These are phyloP conservation scores for Gulo gulo DNA, from an alignment of 2,113 vertebrate species.

Conservation along the genomic window DNA sequence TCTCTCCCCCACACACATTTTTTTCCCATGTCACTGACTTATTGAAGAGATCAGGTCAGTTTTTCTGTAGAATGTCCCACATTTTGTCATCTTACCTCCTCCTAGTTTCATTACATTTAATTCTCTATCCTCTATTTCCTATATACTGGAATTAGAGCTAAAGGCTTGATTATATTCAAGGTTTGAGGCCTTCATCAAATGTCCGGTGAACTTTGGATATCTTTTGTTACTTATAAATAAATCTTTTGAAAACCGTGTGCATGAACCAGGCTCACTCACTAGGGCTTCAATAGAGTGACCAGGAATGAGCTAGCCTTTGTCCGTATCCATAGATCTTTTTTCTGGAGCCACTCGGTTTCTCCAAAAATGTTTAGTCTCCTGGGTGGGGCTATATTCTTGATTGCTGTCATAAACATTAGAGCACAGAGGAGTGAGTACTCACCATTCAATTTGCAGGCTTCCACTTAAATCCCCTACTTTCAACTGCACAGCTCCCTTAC, in stretches of 20 bases:
- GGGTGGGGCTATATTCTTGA: not conserved
- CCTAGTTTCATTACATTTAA: slow-evolving; percentile 1
- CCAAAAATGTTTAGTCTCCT: not conserved
- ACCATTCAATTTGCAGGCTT: not conserved
- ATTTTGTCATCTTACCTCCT: not conserved
- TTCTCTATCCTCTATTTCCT: not conserved
- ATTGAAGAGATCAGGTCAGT: not conserved
- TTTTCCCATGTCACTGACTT: not conserved
- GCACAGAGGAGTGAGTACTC: not conserved
- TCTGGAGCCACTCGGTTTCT: not conserved
- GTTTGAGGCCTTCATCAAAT: not conserved
- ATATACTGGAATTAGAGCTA: not conserved
- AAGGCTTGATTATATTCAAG: not conserved
- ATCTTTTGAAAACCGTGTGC: not conserved
- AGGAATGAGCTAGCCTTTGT: not conserved
- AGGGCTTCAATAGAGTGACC: not conserved
- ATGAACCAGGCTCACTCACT: not conserved
- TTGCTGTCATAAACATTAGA: not conserved
- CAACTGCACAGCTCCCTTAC: not conserved
- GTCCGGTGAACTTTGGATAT: not conserved
- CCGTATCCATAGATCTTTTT: not conserved
- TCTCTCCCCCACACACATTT: not conserved
- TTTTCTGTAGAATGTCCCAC: not conserved
- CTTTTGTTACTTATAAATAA: slow-evolving; percentile 4
- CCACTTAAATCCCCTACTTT: not conserved